Evolutionary conservation across 2,113 vertebrate genomes (phyloP).

Genomic region (Gambusia holbrooki): DNA sequence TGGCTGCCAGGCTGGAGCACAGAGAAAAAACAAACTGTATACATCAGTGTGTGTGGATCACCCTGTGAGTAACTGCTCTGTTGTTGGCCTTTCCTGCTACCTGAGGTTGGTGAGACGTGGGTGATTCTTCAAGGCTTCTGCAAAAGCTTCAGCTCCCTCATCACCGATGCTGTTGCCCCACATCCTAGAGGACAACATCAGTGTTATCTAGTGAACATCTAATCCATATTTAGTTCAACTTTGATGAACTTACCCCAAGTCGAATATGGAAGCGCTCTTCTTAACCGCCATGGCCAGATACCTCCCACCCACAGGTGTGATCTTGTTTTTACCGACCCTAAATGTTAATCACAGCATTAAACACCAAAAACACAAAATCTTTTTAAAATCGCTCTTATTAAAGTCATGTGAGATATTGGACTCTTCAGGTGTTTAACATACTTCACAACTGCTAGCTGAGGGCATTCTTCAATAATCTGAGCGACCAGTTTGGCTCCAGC

Average conservation of each 20-base stretch:
- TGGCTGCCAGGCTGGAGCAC: conserved; percentile 86
- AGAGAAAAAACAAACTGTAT: background rate
- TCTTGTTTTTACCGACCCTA: conserved; percentile 91
- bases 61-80: background rate
- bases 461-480: conserved; percentile 89
- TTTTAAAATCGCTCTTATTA: no score
- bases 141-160: conserved; percentile 90
- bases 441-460: conserved; percentile 86
- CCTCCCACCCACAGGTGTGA: conserved; percentile 86
- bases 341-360: background rate
- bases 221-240: background rate
- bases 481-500: conserved; percentile 87
- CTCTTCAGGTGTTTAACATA: conserved; percentile 69
- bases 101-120: conserved; percentile 87
- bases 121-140: conserved; percentile 88
- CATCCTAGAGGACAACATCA: conserved; percentile 83
- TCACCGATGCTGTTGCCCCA: conserved; percentile 95
- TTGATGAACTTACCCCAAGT: conserved; percentile 84
- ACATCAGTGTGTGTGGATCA: background rate
- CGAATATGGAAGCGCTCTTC: conserved; percentile 88
- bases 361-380: background rate
- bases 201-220: background rate
- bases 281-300: conserved; percentile 85
- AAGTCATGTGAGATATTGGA: background rate
- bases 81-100: conserved; percentile 60